Evolutionary conservation across 1,140 invertebrate genomes (phyloP).

Genomic region (Zaprionus capensis): DNA sequence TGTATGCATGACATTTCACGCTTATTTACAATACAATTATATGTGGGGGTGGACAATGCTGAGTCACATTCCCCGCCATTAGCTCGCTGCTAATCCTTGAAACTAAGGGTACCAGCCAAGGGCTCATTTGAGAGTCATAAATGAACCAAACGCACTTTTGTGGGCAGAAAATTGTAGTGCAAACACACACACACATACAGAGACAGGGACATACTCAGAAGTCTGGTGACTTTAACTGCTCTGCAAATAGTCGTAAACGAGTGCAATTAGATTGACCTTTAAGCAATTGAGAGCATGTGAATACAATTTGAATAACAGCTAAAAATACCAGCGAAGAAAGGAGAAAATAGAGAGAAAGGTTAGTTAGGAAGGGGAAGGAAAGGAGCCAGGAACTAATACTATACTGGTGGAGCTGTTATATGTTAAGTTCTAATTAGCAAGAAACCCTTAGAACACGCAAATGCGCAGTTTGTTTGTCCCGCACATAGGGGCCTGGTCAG

Average conservation of each 20-base stretch:
- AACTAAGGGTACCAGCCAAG: conserved; percentile 14
- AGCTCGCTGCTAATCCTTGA: conserved; percentile 36
- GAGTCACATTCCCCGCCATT: neutral
- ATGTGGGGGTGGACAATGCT: neutral
- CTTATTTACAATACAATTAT: neutral
- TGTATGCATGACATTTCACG: neutral
- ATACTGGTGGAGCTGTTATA: neutral
- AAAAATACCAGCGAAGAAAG: neutral
- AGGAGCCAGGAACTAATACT: neutral
- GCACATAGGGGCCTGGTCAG: conserved; percentile 11
- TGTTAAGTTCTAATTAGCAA: conserved; percentile 15
- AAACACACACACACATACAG: neutral
- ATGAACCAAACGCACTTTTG: neutral
- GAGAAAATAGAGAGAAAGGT: neutral
- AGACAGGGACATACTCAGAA: neutral
- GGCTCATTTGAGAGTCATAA: conserved; percentile 10
- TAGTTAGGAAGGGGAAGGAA: too few relatives aligned
- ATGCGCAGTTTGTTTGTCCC: conserved; percentile 31
- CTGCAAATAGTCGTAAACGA: conserved; percentile 18
- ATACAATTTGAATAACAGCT: conserved; percentile 26
- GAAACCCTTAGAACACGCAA: conserved; percentile 30
- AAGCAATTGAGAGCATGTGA: conserved; percentile 34
- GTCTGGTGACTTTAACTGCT: neutral
- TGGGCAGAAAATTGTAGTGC: neutral
- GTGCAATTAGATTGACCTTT: conserved; percentile 59